These are phyloP conservation scores for Gnathochromis pfefferi DNA, from an alignment of 2,113 vertebrate genomes.

Conservation along the genomic window DNA sequence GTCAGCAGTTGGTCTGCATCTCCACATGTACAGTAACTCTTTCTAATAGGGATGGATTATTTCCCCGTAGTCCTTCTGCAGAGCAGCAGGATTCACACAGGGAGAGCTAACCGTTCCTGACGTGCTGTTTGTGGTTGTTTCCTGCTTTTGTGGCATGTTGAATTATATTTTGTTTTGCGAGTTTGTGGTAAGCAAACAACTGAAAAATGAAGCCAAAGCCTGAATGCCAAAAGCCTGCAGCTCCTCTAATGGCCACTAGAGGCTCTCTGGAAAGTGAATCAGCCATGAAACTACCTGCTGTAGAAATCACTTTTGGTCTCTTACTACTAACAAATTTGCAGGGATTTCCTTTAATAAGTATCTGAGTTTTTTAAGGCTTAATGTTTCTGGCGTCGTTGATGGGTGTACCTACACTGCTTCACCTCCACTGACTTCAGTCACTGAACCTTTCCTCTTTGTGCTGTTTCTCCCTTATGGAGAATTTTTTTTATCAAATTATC, in stretches of 20 bases:
- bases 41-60: not conserved
- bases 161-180: not conserved
- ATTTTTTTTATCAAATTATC: not conserved
- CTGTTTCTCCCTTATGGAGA: not conserved
- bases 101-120: not conserved
- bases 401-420: accelerated
- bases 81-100: not conserved
- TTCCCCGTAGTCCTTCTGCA: not conserved
- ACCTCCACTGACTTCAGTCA: not conserved
- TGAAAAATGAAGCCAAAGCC: not conserved
- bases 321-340: not conserved
- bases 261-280: not conserved
- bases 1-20: not conserved
- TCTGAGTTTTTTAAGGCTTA: not conserved
- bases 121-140: not conserved
- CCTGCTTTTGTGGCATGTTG: not conserved
- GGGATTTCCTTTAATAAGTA: not conserved
- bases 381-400: accelerated
- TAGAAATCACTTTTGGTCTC: not conserved
- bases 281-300: not conserved
- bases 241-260: not conserved
- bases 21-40: not conserved
- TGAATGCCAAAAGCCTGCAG: not conserved
- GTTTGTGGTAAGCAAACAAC: not conserved
- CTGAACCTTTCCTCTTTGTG: not conserved